These are phyloP conservation scores for Trachelus tabidus DNA, from an alignment of 2,888 invertebrate species.

Conservation along the genomic window DNA sequence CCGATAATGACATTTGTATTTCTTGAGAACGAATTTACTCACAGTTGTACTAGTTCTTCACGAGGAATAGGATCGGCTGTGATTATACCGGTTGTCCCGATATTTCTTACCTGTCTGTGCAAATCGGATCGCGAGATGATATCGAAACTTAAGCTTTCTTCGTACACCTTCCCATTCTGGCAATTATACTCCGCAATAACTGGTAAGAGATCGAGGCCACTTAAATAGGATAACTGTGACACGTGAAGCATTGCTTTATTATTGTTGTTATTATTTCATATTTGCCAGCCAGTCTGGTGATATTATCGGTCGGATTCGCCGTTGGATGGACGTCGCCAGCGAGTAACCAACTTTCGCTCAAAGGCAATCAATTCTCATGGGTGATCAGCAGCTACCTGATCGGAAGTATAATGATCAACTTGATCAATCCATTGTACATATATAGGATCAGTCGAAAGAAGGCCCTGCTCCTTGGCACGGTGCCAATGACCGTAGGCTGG, in stretches of 20 bases:
- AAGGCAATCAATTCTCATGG: neutral
- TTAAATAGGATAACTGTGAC: neutral
- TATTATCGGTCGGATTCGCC: neutral
- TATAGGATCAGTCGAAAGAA: neutral
- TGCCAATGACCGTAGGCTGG: neutral
- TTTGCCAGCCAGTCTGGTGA: neutral
- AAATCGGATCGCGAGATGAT: neutral
- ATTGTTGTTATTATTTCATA: neutral
- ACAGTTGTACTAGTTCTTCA: neutral
- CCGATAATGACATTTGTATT: neutral
- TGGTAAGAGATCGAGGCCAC: neutral
- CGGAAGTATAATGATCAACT: neutral
- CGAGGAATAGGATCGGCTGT: neutral
- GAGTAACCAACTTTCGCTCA: neutral
- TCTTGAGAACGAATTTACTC: neutral
- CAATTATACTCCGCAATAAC: neutral
- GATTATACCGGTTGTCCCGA: neutral
- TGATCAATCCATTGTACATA: neutral
- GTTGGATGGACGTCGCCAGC: constrained; percentile 4
- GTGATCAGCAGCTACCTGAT: neutral
- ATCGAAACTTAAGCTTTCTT: neutral
- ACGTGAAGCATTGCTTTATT: neutral
- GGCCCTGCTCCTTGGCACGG: neutral
- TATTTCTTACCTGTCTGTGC: neutral
- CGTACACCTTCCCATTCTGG: neutral